Percentiles rank a stretch among this genome's conserved stretches.
Conservation (phyloP, 2,797 vertebrate genomes). For the Pachyuromys duprasi region DNA sequence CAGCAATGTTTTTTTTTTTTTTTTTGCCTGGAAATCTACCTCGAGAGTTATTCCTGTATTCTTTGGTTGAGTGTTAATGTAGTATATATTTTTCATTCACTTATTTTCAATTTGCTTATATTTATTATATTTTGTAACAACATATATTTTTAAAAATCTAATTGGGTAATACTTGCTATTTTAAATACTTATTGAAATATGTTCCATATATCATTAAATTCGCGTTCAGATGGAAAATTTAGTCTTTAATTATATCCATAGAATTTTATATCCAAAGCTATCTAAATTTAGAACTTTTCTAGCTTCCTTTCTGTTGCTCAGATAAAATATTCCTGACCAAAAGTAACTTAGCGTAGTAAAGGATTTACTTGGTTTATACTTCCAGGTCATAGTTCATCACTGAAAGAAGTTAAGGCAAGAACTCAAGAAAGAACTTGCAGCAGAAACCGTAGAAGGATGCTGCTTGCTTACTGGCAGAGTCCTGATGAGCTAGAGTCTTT, state of each 20-base stretch:
- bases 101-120: slow-evolving; percentile 1
- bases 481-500: not conserved
- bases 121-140: not conserved
- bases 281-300: not conserved
- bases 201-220: not conserved
- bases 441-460: not conserved
- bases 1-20: no score
- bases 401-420: not conserved
- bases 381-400: not conserved
- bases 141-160: not conserved
- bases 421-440: not conserved
- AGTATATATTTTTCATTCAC: not conserved
- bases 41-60: not conserved
- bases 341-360: not conserved
- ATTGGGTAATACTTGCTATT: slow-evolving; percentile 25
- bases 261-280: not conserved
- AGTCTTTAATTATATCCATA: not conserved
- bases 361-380: not conserved
- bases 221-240: not conserved
- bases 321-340: not conserved
- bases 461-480: not conserved
- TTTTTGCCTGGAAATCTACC: not conserved
- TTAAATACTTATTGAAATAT: slow-evolving; percentile 21
- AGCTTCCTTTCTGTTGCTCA: not conserved
- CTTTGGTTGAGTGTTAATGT: not conserved